Evolutionary conservation across 2,888 invertebrate species (phyloP).

Genomic region (Gnatocerus cornutus): DNA sequence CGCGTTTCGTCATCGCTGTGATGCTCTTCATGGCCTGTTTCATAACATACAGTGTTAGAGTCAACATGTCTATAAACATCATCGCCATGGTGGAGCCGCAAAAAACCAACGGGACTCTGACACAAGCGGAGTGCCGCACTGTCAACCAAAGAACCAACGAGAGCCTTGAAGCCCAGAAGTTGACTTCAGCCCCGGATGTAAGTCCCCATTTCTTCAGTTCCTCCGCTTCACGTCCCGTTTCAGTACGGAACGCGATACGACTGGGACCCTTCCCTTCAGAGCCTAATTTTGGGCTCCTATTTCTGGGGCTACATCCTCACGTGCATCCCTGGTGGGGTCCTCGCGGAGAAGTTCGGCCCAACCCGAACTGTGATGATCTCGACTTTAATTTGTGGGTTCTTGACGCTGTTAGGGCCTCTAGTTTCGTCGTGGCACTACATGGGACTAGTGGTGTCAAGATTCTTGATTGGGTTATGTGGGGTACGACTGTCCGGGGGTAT

Average conservation of each 20-base stretch:
- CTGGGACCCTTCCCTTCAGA: conserved; percentile 78
- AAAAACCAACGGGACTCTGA: conserved; percentile 57
- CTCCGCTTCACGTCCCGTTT: conserved; percentile 41
- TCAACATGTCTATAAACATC: conserved; percentile 84
- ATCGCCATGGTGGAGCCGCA: conserved; percentile 80
- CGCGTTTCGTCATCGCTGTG: conserved; percentile 74
- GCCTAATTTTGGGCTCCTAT: conserved; percentile 78
- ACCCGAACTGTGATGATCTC: conserved; percentile 75
- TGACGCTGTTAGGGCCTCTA: conserved; percentile 77
- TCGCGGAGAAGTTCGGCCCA: conserved; percentile 79
- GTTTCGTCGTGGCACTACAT: conserved; percentile 75
- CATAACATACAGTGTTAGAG: conserved; percentile 82
- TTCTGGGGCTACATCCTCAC: conserved; percentile 82
- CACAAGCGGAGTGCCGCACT: conserved; percentile 54
- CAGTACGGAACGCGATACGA: conserved; percentile 73
- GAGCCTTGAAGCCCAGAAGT: conserved; percentile 5
- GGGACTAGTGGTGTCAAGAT: conserved; percentile 75
- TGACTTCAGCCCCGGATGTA: conserved; percentile 49
- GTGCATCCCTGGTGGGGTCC: conserved; percentile 78
- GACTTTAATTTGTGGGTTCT: conserved; percentile 72
- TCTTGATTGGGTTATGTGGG: conserved; percentile 77
- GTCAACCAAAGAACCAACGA: conserved; percentile 12
- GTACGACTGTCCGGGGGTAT: conserved; percentile 65
- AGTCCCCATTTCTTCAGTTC: too few relatives aligned
- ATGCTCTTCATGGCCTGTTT: conserved; percentile 85